Percentiles rank a stretch among this genome's conserved stretches.
phyloP scores from a whole-genome alignment of 1,140 invertebrate genomes.

The Monochamus saltuarius region DNA sequence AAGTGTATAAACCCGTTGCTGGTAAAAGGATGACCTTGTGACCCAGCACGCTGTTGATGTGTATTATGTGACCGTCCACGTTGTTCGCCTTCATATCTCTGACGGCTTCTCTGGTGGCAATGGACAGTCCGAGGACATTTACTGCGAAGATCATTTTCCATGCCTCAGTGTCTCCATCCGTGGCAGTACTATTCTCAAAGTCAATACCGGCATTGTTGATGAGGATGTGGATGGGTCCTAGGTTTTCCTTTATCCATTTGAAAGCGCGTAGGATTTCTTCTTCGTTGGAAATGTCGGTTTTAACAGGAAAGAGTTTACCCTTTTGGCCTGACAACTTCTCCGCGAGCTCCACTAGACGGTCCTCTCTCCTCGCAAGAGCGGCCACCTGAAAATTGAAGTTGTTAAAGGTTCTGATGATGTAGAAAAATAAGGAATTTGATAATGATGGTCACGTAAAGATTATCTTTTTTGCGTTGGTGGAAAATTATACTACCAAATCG shows the following conservation, averaged over 20 bases:
- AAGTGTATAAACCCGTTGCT: constrained; percentile 57
- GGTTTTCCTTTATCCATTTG: constrained; percentile 58
- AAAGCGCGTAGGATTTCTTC: constrained; percentile 67
- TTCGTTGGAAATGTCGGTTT: constrained; percentile 50
- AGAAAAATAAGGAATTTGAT: too few relatives aligned
- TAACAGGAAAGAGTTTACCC: constrained; percentile 31
- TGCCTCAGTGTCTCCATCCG: constrained; percentile 17
- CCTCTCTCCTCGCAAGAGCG: constrained; percentile 24
- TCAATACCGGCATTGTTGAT: constrained; percentile 71
- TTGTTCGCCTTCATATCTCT: constrained; percentile 37
- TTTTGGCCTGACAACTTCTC: constrained; percentile 2
- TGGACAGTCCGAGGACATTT: constrained; percentile 51
- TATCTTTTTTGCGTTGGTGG: too few relatives aligned
- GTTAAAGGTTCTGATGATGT: too few relatives aligned
- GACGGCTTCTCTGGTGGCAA: constrained; percentile 59
- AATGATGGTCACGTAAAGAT: too few relatives aligned
- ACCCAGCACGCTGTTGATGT: constrained; percentile 38
- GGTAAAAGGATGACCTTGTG: constrained; percentile 31
- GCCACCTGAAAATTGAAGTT: too few relatives aligned
- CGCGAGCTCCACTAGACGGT: constrained; percentile 15
- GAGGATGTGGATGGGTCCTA: constrained; percentile 67
- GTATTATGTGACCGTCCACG: constrained; percentile 33
- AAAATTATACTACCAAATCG: too few relatives aligned
- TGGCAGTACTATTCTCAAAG: background rate
- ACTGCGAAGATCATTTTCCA: constrained; percentile 26